Base-by-base conservation (phyloP, 2,888 invertebrate species). In the Lepidocyrtoides sp. region DNA sequence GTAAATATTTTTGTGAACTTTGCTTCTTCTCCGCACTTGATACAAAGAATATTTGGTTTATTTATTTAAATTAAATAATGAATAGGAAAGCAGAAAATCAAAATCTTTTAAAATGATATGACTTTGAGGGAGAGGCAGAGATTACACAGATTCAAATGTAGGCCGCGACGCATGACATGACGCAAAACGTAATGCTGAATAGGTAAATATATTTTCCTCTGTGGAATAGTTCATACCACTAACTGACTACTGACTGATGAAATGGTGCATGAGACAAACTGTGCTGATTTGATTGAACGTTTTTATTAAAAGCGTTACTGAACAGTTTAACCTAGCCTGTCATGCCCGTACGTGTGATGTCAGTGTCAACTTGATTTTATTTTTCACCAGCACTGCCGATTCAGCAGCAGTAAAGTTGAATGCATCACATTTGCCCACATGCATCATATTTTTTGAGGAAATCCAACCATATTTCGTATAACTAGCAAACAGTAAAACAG, bases 361-460 rank as follows among this genome's bases (percentile, higher is more conserved):
- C 66, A 69, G 66, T 69, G 66, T 69, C 66, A 69, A 69, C 66
- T 69, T 69, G 66, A 69, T 69, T 69, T 66, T 32, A 7, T 44
- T 14, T 3, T 20, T 75, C 26, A 23, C 23, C 63, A 63, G 20
- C 26, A 29, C n/a, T n/a, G n/a, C n/a, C n/a, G n/a, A n/a, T n/a
- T 44, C 48, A 36, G 66, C 48, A 75, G 2, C 66, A 72, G 36
- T 36, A 81, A 10, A 29, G n/a, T 1, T 66, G 29, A 23, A 8
- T 12, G 4, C 0, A 29, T 12, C 12, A 12, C n/a, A 7, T 36
- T 20, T 8, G 20, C 57, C 17, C 17, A 57, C 17, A 44, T 44
- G 23, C 44, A 23, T 41, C 48, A 75, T 41, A 48, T 3, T 17
- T 57, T 57, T 57, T 48, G 48, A 48, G 2, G 48, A 3, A 48